Evolutionary conservation across 2,113 vertebrate genomes (phyloP).

Genomic region (Diphyllodes magnificus): DNA sequence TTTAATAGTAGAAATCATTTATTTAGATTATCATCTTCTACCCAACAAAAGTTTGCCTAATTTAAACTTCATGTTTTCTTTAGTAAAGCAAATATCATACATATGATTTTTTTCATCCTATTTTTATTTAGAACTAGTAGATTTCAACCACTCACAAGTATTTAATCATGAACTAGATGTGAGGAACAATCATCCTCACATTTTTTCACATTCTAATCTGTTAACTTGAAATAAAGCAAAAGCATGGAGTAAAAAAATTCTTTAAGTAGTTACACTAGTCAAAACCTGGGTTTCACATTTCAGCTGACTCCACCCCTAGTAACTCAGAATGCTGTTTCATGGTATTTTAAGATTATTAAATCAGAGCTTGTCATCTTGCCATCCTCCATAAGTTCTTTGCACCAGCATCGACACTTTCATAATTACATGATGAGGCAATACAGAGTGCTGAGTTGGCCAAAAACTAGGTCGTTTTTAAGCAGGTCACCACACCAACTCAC

Average conservation of each 20-base stretch:
- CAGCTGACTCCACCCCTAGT: background rate
- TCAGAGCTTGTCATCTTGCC: background rate
- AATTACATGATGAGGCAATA: background rate
- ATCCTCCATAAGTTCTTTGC: background rate
- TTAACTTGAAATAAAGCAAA: background rate
- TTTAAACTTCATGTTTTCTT: background rate
- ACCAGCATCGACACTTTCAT: background rate
- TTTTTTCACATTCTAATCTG: background rate
- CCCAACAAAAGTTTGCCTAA: background rate
- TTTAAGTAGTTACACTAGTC: background rate
- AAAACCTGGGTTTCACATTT: background rate
- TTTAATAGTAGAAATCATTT: background rate
- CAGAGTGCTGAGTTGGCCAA: background rate
- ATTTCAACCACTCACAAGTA: background rate
- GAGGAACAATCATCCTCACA: background rate
- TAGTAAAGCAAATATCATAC: background rate
- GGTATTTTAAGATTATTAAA: background rate
- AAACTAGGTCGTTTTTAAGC: background rate
- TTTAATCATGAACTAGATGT: background rate
- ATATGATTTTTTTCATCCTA: background rate
- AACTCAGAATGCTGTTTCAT: background rate
- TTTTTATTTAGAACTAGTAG: background rate
- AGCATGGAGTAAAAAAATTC: accelerated
- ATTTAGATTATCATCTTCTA: background rate
- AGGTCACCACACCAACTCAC: background rate